Base-by-base conservation (phyloP, 2,113 vertebrate genomes). In the Cathartes aura region DNA sequence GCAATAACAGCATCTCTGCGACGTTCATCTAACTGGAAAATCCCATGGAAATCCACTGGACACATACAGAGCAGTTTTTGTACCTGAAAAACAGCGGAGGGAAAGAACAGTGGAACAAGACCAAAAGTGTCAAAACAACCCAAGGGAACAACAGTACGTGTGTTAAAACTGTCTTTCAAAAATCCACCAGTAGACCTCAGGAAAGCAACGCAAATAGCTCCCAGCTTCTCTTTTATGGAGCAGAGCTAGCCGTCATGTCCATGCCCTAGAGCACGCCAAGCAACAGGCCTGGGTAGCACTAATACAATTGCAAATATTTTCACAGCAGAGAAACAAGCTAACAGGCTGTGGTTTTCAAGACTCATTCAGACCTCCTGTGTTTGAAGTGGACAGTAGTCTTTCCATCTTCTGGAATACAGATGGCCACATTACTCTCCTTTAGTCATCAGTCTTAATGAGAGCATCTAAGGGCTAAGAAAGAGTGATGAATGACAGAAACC, bases 21-120 rank as follows among this genome's bases (percentile, higher is more conserved):
- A 17, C 99, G 99, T 82, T 99, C 99, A 93, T 99, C 99, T 53
- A 99, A 97, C 64, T 99, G 99, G 96, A 99, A 99, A 83, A 99
- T 98, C 19, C 99, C 99, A 9, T 99, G 99, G 58, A 99, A 98
- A 97, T 99, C 99, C 81, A 99, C 98, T 32, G 99, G 99, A 97
- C 99, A 99, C 99, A 99, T 99, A 94, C 99, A 99, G 90, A 99
- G 99, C 43, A 99, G 97, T 89, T 99, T 99, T 72, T 99, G 99
- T 43, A 99, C 99, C 99, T 99, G 92, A 71, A 95, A 87, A 94
- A 88, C 63, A 82, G 55, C 0, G 1, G 59, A 80, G 8, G 18
- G 5, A 90, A 58, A 52, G 19, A 73, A 74, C 12, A 83, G 19
- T 23, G 19, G 16, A 84, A 71, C 38, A 63, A 62, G n/a, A 72